Evolutionary conservation across 2,797 vertebrate genomes (phyloP).

Genomic region (Manis crassicaudata): DNA sequence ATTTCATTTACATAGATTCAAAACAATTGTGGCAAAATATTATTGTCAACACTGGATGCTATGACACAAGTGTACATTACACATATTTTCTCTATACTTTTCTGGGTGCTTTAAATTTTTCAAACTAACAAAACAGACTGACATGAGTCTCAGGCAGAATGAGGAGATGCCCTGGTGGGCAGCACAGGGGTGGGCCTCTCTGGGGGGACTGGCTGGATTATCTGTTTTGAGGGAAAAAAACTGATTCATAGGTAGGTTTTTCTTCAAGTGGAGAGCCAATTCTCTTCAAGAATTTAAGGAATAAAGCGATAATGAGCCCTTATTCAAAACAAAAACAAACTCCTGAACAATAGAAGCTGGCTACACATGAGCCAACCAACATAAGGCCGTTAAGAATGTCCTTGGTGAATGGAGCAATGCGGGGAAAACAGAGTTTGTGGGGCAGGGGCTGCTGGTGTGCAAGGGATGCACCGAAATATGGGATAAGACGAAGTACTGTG

Average conservation of each 20-base stretch:
- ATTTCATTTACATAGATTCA: background rate
- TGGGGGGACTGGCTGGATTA: fast-evolving
- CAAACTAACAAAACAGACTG: background rate
- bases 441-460: background rate
- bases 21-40: background rate
- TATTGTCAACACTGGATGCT: background rate
- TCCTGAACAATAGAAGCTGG: background rate
- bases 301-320: background rate
- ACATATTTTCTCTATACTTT: background rate
- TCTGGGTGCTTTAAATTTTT: background rate
- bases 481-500: background rate
- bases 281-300: background rate
- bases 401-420: background rate
- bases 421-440: background rate
- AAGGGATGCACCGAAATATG: background rate
- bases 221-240: background rate
- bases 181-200: background rate
- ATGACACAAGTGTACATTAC: background rate
- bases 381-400: background rate
- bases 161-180: background rate
- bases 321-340: background rate
- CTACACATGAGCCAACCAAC: background rate
- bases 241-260: background rate
- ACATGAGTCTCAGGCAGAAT: background rate
- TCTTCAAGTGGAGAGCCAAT: background rate